Conservation (phyloP, 2,888 invertebrate genomes). For the Himalopsyche anomala region DNA sequence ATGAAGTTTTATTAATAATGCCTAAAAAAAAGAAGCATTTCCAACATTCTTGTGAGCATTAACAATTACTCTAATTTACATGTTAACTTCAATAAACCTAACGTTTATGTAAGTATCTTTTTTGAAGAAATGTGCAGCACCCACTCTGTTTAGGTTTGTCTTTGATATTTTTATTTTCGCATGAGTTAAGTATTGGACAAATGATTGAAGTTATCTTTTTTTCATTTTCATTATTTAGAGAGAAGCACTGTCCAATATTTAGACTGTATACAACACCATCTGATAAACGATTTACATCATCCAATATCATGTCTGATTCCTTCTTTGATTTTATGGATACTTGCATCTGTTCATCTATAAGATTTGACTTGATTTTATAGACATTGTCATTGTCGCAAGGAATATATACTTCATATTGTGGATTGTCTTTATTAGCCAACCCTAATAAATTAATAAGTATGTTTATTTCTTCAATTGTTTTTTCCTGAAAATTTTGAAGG, state of each 20-base stretch:
- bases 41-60: too few species aligned
- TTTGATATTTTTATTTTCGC: too few species aligned
- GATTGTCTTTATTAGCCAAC: neutral
- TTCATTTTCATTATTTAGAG: neutral
- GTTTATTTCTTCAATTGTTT: constrained; percentile 7
- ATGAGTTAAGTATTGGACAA: neutral
- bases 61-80: too few species aligned
- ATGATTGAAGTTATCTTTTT: neutral
- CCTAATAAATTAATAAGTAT: neutral
- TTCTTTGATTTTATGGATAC: neutral
- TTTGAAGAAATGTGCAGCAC: neutral
- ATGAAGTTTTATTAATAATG: too few species aligned
- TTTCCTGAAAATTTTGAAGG: neutral
- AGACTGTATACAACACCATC: neutral
- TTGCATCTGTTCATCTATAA: neutral
- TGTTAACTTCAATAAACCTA: too few species aligned
- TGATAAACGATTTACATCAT: neutral
- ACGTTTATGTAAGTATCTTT: too few species aligned
- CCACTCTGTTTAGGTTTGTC: neutral
- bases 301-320: neutral
- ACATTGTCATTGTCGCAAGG: neutral
- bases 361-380: neutral
- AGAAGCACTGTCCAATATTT: constrained; percentile 2
- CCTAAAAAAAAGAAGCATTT: too few species aligned
- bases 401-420: constrained; percentile 8